Conservation (phyloP, 2,797 vertebrate species). For the Heteromormyrus szaboi region DNA sequence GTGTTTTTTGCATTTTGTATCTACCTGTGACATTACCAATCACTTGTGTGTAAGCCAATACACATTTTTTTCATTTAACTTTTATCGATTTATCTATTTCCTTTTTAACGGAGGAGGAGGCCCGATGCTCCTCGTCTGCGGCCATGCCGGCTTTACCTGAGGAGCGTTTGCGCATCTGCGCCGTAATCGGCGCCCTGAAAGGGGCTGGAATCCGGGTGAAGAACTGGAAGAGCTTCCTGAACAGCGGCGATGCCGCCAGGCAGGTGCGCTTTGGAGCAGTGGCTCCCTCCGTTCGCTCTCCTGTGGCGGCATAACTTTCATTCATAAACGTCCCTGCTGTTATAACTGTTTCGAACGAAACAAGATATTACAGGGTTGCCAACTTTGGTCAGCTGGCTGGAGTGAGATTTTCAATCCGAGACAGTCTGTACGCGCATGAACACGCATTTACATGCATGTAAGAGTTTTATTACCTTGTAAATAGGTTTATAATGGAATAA, state of each 20-base stretch:
- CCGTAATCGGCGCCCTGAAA: constrained; percentile 41
- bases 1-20: background rate
- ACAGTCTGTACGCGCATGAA: background rate
- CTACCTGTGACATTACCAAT: background rate
- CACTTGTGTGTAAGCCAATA: background rate
- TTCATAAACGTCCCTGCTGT: background rate
- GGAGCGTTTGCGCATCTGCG: constrained; percentile 39
- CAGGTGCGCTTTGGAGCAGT: background rate
- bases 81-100: background rate
- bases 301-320: background rate
- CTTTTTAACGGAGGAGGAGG: background rate
- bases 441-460: background rate
- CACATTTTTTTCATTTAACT: background rate
- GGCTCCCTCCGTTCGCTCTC: background rate
- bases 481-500: background rate
- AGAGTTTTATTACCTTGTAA: background rate
- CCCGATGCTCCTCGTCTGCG: background rate
- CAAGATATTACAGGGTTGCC: background rate
- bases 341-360: background rate
- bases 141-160: constrained; percentile 31
- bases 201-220: constrained; percentile 41
- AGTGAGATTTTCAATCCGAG: background rate
- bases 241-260: constrained; percentile 8
- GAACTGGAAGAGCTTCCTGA: constrained; percentile 45
- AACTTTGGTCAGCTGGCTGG: background rate